These are phyloP conservation scores for Himalopsyche kuldschensis DNA, from an alignment of 2,888 invertebrate species.

Conservation along the genomic window DNA sequence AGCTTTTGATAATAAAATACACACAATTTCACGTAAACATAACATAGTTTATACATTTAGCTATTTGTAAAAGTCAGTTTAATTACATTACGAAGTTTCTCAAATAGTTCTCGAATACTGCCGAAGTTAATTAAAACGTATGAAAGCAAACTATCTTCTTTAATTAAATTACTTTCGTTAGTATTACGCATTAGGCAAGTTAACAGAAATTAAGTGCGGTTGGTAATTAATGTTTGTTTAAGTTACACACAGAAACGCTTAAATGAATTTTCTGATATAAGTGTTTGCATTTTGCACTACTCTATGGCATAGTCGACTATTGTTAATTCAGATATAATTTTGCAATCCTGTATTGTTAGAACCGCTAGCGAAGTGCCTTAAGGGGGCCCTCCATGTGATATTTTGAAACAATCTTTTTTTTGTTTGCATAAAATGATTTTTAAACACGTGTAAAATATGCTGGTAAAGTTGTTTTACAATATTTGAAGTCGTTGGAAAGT, in stretches of 20 bases:
- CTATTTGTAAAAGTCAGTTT: not conserved
- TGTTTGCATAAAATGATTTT: no score
- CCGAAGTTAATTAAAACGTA: not conserved
- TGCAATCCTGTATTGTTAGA: no score
- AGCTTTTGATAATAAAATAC: no score
- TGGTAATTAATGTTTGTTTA: not conserved
- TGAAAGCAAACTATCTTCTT: not conserved
- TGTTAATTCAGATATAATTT: no score
- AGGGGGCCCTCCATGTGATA: no score
- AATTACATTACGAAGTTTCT: not conserved
- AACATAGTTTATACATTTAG: no score
- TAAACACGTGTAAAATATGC: no score
- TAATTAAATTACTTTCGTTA: not conserved
- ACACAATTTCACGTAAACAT: no score
- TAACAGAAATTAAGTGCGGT: not conserved
- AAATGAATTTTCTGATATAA: not conserved
- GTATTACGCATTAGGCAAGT: not conserved
- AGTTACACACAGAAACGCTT: not conserved
- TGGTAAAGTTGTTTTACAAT: no score
- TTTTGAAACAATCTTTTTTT: no score
- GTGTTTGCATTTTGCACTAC: not conserved
- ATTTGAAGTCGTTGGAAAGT: no score
- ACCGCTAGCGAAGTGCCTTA: no score
- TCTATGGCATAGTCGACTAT: not conserved
- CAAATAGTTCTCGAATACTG: not conserved